A percentile compares a stretch with the other conserved stretches of the same genome.
Conservation (phyloP, 2,113 vertebrate genomes). For the Papio anubis region DNA sequence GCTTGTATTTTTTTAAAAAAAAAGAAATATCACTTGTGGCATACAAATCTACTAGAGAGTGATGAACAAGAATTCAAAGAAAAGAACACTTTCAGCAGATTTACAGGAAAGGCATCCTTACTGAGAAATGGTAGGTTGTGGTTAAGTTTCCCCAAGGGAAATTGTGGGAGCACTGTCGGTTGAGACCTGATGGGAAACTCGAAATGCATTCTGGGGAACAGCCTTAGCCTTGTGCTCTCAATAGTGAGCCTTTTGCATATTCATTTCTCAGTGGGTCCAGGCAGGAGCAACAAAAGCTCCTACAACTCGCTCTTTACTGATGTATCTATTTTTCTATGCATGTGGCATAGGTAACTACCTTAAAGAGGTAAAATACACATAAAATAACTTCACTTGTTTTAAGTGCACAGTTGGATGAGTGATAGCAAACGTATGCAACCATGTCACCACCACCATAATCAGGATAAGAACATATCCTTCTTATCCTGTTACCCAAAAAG, state of each 20-base stretch:
- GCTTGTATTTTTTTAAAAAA: neutral
- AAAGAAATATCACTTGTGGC: neutral
- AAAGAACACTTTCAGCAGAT: neutral
- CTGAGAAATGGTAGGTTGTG: slow-evolving; percentile 42
- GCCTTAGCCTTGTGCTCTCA: neutral
- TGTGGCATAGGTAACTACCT: neutral
- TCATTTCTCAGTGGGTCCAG: neutral
- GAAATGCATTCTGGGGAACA: neutral
- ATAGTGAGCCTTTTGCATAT: neutral
- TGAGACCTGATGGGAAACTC: neutral
- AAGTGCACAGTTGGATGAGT: neutral
- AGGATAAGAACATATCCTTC: too few relatives aligned
- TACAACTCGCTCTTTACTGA: neutral
- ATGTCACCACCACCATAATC: neutral
- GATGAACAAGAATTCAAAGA: slow-evolving; percentile 29
- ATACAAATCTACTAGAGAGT: neutral
- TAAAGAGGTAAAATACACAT: neutral
- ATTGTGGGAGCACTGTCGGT: neutral
- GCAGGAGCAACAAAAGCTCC: neutral
- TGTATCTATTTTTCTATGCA: neutral
- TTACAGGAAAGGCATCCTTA: slow-evolving; percentile 46
- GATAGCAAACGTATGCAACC: neutral
- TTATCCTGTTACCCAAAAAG: neutral
- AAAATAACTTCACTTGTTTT: neutral
- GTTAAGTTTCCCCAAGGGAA: slow-evolving; percentile 12